Evolutionary conservation across 2,113 vertebrate species (phyloP), one percentile per base, ranked within the genome.

Genomic region (Gallinago paraguaiae): DNA sequence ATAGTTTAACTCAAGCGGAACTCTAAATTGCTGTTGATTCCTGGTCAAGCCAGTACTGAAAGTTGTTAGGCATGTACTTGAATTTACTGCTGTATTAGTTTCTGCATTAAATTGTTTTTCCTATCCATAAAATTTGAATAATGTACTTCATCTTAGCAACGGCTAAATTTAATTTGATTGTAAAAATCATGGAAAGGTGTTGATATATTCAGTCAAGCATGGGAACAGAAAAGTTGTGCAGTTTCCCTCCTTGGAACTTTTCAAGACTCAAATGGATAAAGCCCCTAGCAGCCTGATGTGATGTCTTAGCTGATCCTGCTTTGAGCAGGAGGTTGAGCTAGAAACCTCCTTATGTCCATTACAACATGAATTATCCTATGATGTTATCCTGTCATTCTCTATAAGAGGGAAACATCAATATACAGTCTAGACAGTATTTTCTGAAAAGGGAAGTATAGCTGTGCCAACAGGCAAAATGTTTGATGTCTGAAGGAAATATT

Each of bases 121-220:
- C 82, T 83, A 67, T 39, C 20, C 30, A 4, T 75, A 69, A 92
- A 74, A 79, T 76, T 17, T 61, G 30, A 83, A 24, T 78, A 81
- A 94, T 56, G n/a, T 10, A 13, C 6, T 88, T 82, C 41, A 86
- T 17, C 5, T 85, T 90, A 83, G 46, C 6, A 82, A 61, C 23
- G 51, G 33, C 28, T 83, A 48, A 57, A 81, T 94, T 59, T 54
- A 72, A 65, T 68, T 88, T 84, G 18, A 81, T 71, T 88, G 39
- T 71, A 61, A 82, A 93, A 88, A 48, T 53, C 28, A 65, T 63
- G 43, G 41, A 70, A 77, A 61, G 28, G 1, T 83, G 18, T 75
- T 86, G 46, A 10, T 48, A n/a, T 65, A 7, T 51, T 41, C 30
- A 43, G 35, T 37, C 2, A 1, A 37, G 54, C 27, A 19, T 48